Conservation (phyloP, 37 sponge, comb jelly and placozoan genomes). For the Crambe crambe region DNA sequence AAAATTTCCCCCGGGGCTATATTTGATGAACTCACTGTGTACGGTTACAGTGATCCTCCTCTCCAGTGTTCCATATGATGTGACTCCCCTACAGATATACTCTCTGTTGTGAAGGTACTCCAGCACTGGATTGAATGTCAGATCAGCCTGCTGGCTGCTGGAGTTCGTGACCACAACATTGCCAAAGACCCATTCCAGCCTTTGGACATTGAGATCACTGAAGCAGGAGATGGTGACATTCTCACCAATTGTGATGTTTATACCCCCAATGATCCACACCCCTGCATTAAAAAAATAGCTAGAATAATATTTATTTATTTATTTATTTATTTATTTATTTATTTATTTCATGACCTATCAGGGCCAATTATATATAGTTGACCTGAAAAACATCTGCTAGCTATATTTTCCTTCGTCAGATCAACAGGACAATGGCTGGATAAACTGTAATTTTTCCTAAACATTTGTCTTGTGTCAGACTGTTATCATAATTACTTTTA, state of each 20-base stretch:
- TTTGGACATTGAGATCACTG: conserved; percentile 13
- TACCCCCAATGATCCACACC: neutral
- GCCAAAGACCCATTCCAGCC: conserved; percentile 1
- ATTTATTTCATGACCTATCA: no score
- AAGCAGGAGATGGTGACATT: conserved; percentile 14
- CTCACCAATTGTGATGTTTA: conserved; percentile 6
- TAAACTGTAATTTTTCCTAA: no score
- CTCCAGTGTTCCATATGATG: conserved; percentile 13
- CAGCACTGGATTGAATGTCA: neutral
- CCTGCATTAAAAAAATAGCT: neutral
- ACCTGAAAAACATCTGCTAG: no score
- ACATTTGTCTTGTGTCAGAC: no score
- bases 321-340: no score
- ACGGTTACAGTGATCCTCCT: conserved; percentile 5
- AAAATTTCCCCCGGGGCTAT: no score
- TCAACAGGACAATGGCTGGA: no score
- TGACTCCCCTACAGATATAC: conserved; percentile 7
- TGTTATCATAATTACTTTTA: no score
- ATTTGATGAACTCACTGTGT: conserved; percentile 4
- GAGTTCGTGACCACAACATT: neutral
- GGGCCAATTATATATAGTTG: no score
- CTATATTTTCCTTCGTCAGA: no score
- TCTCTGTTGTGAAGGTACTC: conserved; percentile 22
- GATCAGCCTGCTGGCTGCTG: neutral
- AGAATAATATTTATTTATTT: no score